Evolutionary conservation across 2,888 invertebrate genomes (phyloP).

Genomic region (Pollenia griseotomentosa): DNA sequence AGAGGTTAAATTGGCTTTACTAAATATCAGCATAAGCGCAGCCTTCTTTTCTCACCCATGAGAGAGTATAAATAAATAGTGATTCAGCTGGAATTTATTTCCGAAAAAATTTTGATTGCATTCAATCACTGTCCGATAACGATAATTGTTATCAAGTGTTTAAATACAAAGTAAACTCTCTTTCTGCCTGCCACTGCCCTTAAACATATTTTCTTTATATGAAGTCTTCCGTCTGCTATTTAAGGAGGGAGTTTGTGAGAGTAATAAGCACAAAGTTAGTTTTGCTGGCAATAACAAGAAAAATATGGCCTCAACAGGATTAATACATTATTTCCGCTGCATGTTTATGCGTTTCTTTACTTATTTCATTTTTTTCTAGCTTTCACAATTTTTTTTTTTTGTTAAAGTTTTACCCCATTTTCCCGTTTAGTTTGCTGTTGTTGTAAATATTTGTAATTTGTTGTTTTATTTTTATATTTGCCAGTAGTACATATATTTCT

Average conservation of each 20-base stretch:
- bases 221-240: background rate
- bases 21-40: no score
- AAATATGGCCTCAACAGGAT: conserved; percentile 84
- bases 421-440: background rate
- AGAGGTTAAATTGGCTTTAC: no score
- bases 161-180: no score
- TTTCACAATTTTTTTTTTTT: conserved; percentile 1
- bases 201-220: conserved; percentile 10
- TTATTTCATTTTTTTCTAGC: conserved; percentile 12
- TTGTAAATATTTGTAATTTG: conserved; percentile 32
- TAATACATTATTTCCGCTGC: conserved; percentile 81
- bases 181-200: background rate
- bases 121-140: no score
- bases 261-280: conserved; percentile 64
- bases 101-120: no score
- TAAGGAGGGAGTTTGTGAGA: background rate
- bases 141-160: no score
- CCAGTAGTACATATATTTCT: conserved; percentile 7
- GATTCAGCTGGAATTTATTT: no score
- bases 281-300: conserved; percentile 80
- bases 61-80: no score
- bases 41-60: no score
- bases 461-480: conserved; percentile 11
- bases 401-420: background rate
- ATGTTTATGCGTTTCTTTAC: conserved; percentile 67